Evolutionary conservation across 1,140 invertebrate genomes (phyloP).

Genomic region (Cyclina sinensis): DNA sequence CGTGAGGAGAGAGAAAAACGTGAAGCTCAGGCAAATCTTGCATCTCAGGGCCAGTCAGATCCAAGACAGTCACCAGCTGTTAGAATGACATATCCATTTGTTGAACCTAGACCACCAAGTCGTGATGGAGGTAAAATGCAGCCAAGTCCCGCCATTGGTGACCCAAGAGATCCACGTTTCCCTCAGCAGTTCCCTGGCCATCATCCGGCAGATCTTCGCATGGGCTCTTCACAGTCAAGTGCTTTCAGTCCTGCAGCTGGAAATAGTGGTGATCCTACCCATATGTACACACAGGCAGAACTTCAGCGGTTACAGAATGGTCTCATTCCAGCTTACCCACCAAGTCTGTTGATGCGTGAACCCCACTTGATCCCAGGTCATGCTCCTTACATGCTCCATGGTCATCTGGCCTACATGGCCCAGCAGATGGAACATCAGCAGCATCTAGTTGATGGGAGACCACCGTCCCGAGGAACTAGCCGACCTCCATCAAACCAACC

Average conservation of each 20-base stretch:
- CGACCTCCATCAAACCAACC: slow-evolving; percentile 45
- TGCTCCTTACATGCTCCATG: slow-evolving; percentile 55
- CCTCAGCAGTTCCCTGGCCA: slow-evolving; percentile 57
- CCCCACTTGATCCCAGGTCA: slow-evolving; percentile 70
- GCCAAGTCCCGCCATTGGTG: slow-evolving; percentile 60
- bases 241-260: slow-evolving; percentile 71
- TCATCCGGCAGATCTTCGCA: slow-evolving; percentile 65
- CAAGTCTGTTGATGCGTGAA: slow-evolving; percentile 65
- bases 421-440: slow-evolving; percentile 66
- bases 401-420: slow-evolving; percentile 59
- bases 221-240: slow-evolving; percentile 68
- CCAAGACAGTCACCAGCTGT: slow-evolving; percentile 52
- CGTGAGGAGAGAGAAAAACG: slow-evolving; percentile 62
- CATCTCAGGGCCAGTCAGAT: slow-evolving; percentile 35
- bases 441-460: slow-evolving; percentile 67
- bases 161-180: slow-evolving; percentile 63
- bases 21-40: slow-evolving; percentile 29
- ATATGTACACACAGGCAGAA: slow-evolving; percentile 72
- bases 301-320: slow-evolving; percentile 67
- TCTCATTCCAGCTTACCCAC: slow-evolving; percentile 68
- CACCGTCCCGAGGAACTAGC: slow-evolving; percentile 64
- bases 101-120: slow-evolving; percentile 66
- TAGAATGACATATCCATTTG: slow-evolving; percentile 60
- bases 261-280: slow-evolving; percentile 63
- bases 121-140: slow-evolving; percentile 55